Percentiles rank a stretch among this genome's conserved stretches.
Evolutionary conservation across 2,888 invertebrate genomes (phyloP).

Genomic region (Scaptomyza tumidula): DNA sequence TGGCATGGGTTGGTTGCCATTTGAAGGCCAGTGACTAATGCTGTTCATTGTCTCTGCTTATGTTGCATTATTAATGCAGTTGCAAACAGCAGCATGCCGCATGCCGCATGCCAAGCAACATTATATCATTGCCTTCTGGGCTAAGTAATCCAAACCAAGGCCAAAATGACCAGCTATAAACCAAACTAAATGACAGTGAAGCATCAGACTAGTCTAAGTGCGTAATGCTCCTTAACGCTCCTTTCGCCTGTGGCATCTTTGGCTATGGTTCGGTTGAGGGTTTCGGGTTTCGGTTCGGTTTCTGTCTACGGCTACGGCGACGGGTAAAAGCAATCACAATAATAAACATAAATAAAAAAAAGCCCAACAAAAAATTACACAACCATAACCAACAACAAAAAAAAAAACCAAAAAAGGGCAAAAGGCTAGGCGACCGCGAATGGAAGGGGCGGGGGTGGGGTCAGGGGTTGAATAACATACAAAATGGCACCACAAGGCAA

Average conservation of each 20-base stretch:
- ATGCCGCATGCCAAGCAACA: slow-evolving; percentile 30
- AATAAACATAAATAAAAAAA: slow-evolving; percentile 77
- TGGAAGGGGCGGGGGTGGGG: not conserved
- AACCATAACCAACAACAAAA: slow-evolving; percentile 67
- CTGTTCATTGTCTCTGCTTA: slow-evolving; percentile 38
- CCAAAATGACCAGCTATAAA: slow-evolving; percentile 27
- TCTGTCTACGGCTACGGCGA: slow-evolving; percentile 21
- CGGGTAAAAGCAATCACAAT: slow-evolving; percentile 72
- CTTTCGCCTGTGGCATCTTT: slow-evolving; percentile 18
- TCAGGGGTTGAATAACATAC: slow-evolving; percentile 21
- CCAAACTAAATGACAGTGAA: slow-evolving; percentile 20
- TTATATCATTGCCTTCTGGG: slow-evolving; percentile 16
- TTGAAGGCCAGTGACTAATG: slow-evolving; percentile 10
- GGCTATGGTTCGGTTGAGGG: not conserved
- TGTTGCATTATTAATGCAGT: slow-evolving; percentile 74
- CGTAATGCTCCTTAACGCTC: slow-evolving; percentile 37
- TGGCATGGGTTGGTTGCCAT: not conserved
- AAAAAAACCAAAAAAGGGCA: slow-evolving; percentile 62
- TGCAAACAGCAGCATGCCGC: slow-evolving; percentile 43
- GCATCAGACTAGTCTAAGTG: slow-evolving; percentile 27
- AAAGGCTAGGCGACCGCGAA: slow-evolving; percentile 16
- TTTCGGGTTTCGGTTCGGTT: slow-evolving; percentile 6
- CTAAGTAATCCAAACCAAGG: slow-evolving; percentile 3
- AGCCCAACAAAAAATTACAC: slow-evolving; percentile 72
- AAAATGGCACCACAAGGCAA: slow-evolving; percentile 56